phyloP scores from a whole-genome alignment of 2,113 vertebrate species.

The Melanerpes aurifrons region DNA sequence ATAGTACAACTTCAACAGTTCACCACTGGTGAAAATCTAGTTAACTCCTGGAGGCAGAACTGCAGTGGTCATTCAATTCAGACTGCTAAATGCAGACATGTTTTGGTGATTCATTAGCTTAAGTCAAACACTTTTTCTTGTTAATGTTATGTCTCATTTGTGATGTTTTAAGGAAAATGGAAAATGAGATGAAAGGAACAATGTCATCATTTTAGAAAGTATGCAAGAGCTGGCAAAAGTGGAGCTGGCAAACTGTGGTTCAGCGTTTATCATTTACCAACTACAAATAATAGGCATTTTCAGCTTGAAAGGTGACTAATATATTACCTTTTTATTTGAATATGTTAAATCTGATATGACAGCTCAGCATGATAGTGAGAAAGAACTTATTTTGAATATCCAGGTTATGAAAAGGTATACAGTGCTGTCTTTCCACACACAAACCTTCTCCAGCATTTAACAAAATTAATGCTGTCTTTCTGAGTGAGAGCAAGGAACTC shows the following conservation, averaged over 20 bases:
- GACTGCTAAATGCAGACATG: not conserved
- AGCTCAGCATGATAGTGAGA: constrained; percentile 35
- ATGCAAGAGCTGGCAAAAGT: not conserved
- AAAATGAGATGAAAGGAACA: not conserved
- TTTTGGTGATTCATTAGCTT: not conserved
- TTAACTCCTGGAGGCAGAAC: not conserved
- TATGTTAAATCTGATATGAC: constrained; percentile 2
- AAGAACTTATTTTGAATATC: constrained; percentile 46
- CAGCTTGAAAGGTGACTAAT: constrained; percentile 37
- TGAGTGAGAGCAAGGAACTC: not conserved
- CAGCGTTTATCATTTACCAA: constrained; percentile 5
- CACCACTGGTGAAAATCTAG: not conserved
- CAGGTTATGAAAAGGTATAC: constrained; percentile 35
- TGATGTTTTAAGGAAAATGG: not conserved
- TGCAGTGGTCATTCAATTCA: not conserved
- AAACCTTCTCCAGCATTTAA: not conserved
- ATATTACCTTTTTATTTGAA: constrained; percentile 25
- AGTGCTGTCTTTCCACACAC: constrained; percentile 25
- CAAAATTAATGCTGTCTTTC: not conserved
- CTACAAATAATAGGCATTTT: constrained; percentile 36
- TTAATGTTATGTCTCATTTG: not conserved
- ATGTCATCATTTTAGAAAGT: not conserved
- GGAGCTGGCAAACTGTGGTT: not conserved
- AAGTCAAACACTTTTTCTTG: not conserved
- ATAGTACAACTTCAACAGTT: not conserved